phyloP scores from a whole-genome alignment of 2,797 vertebrate genomes.

The Protonibea diacanthus region DNA sequence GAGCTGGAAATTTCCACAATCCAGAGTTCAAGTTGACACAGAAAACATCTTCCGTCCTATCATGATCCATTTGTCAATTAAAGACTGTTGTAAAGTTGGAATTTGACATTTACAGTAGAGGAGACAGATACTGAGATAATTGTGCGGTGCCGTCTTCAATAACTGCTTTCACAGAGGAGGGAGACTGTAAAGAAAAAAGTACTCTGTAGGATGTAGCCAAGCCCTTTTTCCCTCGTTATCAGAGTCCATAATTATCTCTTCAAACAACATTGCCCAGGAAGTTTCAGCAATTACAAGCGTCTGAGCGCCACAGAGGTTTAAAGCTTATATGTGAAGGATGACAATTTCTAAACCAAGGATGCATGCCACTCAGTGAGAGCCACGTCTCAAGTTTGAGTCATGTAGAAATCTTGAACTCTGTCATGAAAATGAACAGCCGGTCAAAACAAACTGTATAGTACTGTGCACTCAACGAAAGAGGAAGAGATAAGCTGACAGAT shows the following conservation, averaged over 20 bases:
- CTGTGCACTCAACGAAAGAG: conserved; percentile 12
- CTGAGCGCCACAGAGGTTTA: conserved; percentile 52
- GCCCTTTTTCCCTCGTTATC: conserved; percentile 78
- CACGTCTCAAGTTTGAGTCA: conserved; percentile 21
- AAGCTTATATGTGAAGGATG: conserved; percentile 36
- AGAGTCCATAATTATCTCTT: conserved; percentile 82
- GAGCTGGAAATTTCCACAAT: conserved; percentile 62
- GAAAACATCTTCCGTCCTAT: conserved; percentile 64
- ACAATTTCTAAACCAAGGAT: conserved; percentile 13
- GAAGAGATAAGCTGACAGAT: conserved; percentile 43
- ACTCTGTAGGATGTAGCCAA: conserved; percentile 74
- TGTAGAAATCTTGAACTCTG: conserved; percentile 9
- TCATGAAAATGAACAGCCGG: conserved; percentile 11
- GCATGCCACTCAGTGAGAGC: conserved; percentile 25
- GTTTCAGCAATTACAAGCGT: conserved; percentile 72
- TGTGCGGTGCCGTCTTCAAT: conserved; percentile 67
- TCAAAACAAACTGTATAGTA: conserved; percentile 29
- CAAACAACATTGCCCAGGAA: conserved; percentile 78
- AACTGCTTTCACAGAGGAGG: conserved; percentile 65
- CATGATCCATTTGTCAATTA: conserved; percentile 69
- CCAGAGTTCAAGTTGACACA: conserved; percentile 46
- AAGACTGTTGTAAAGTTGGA: conserved; percentile 49
- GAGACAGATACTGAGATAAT: conserved; percentile 71
- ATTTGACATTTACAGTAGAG: conserved; percentile 39
- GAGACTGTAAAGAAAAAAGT: conserved; percentile 45